A percentile compares a stretch with the other conserved stretches of the same genome.
phyloP scores from a whole-genome alignment of 1,140 invertebrate species.

The Euschistus heros region DNA sequence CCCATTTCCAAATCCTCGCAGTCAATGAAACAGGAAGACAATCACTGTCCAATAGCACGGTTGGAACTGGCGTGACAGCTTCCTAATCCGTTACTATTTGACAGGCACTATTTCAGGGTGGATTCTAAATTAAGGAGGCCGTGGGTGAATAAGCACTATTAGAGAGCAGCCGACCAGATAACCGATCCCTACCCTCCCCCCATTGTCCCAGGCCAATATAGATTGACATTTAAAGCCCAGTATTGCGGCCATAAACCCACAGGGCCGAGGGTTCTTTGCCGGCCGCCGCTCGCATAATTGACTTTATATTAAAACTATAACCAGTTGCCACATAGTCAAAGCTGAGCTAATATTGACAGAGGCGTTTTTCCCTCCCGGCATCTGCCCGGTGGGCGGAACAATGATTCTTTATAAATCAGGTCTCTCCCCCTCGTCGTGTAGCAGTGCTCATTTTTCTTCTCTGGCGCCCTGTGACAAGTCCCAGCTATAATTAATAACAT shows the following conservation, averaged over 20 bases:
- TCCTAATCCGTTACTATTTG: no score
- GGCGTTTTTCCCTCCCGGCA: background rate
- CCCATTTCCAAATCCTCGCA: no score
- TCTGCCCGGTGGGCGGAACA: background rate
- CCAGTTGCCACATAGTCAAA: background rate
- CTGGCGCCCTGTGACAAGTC: no score
- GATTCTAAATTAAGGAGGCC: background rate
- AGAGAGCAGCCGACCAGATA: background rate
- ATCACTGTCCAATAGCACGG: no score
- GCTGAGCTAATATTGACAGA: slow-evolving; percentile 7
- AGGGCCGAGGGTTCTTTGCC: background rate
- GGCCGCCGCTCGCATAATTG: background rate
- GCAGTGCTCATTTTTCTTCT: no score
- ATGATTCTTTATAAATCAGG: background rate
- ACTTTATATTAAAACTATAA: slow-evolving; percentile 17
- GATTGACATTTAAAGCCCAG: background rate
- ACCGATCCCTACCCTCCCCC: background rate
- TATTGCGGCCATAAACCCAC: background rate
- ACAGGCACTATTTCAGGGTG: no score
- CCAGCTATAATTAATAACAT: no score
- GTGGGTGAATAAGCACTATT: background rate
- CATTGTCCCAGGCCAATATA: background rate
- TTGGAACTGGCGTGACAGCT: no score
- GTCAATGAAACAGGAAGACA: no score
- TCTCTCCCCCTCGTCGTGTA: no score